These are phyloP conservation scores for Montipora efflorescens DNA, from an alignment of 64 coral and sea anemone species.

Conservation along the genomic window DNA sequence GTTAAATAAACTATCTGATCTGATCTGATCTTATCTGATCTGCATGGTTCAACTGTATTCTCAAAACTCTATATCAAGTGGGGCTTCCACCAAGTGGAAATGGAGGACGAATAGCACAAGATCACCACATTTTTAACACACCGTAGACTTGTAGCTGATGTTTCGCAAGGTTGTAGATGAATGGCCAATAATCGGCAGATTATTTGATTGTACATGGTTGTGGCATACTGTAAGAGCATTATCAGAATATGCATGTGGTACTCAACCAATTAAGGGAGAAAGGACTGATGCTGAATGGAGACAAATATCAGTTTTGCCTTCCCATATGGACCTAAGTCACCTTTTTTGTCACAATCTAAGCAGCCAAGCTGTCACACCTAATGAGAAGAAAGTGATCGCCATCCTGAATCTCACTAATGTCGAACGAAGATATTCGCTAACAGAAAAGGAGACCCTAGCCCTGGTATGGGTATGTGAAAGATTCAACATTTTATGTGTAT, in stretches of 20 bases:
- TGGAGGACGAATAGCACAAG: not conserved
- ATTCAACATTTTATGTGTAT: not conserved
- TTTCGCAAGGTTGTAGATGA: constrained; percentile 15
- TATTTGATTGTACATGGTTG: constrained; percentile 13
- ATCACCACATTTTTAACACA: not conserved
- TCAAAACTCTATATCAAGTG: not conserved
- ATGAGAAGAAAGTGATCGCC: not conserved
- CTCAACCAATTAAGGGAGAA: too few relatives aligned
- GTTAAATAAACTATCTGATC: too few relatives aligned
- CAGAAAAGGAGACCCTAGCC: not conserved
- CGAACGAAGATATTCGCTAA: not conserved
- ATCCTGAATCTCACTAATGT: constrained; percentile 7
- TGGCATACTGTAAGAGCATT: constrained; percentile 1
- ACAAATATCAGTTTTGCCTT: too few relatives aligned
- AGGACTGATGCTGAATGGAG: too few relatives aligned
- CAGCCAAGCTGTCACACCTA: not conserved
- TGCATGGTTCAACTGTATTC: not conserved
- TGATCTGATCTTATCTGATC: too few relatives aligned
- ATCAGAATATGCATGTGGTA: not conserved
- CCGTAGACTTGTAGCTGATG: not conserved
- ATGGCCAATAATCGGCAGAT: constrained; percentile 3
- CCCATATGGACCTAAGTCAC: too few relatives aligned
- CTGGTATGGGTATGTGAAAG: not conserved
- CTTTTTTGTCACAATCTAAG: not conserved
- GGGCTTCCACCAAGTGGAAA: not conserved